A percentile compares a stretch with the other conserved stretches of the same genome.
Conservation (phyloP, 2,797 vertebrate species). For the Myotis pilosus region DNA sequence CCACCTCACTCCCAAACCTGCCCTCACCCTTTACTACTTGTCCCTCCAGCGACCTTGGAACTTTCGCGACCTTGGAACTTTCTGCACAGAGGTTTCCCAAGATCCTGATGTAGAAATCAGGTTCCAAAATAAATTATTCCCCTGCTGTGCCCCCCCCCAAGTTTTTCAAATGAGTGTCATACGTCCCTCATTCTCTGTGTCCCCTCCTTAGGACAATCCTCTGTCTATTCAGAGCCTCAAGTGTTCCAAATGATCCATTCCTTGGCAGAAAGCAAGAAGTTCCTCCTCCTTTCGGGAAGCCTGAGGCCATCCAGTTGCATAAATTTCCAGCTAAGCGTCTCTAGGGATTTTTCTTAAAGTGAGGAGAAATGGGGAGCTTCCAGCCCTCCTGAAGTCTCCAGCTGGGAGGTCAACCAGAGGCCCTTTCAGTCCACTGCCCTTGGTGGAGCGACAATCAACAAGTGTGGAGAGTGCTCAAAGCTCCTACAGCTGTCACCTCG, state of each 20-base stretch:
- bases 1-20: not conserved
- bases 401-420: not conserved
- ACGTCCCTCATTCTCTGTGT: not conserved
- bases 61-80: not conserved
- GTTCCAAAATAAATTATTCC: not conserved
- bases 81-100: not conserved
- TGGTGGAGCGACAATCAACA: not conserved
- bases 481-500: not conserved
- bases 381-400: not conserved
- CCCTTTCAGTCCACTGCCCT: no score
- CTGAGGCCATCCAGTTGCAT: conserved; percentile 25
- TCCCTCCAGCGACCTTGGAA: not conserved
- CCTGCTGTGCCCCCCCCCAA: not conserved
- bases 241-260: conserved; percentile 50
- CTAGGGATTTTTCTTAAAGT: conserved; percentile 56
- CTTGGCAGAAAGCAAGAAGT: conserved; percentile 43
- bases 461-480: not conserved
- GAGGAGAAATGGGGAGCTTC: not conserved
- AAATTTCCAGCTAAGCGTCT: conserved; percentile 32
- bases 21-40: not conserved
- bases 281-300: conserved; percentile 21
- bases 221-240: not conserved
- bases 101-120: not conserved
- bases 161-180: not conserved
- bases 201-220: not conserved